Conservation (phyloP, 2,888 invertebrate genomes). For the Lymantria dispar region DNA sequence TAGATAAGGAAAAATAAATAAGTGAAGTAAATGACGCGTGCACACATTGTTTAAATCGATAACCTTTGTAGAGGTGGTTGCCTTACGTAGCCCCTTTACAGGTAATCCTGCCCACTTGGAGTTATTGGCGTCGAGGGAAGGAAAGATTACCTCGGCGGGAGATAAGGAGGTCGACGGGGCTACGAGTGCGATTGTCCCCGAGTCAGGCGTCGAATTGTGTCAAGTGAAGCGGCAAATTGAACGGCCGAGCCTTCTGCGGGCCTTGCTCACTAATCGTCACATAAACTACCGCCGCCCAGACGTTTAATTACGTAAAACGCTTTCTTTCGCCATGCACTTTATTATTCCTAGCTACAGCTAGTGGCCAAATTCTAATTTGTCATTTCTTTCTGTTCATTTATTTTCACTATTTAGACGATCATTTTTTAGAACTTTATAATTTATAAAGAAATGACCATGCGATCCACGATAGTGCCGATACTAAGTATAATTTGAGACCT, state of each 20-base stretch:
- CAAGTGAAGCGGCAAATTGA: conserved; percentile 83
- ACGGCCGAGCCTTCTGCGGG: conserved; percentile 79
- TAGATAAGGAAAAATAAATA: too few relatives aligned
- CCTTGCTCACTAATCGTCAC: conserved; percentile 78
- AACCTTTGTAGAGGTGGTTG: conserved; percentile 76
- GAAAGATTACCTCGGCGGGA: conserved; percentile 82
- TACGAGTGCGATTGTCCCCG: conserved; percentile 82
- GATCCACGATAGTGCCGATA: too few relatives aligned
- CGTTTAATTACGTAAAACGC: conserved; percentile 74
- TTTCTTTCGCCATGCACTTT: conserved; percentile 52
- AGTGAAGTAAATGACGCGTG: conserved; percentile 54
- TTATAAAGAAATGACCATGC: too few relatives aligned
- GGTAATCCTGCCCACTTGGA: conserved; percentile 82
- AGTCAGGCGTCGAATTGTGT: conserved; percentile 83
- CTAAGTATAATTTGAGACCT: too few relatives aligned
- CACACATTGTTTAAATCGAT: conserved; percentile 78
- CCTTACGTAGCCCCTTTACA: conserved; percentile 76
- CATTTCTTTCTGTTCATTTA: neutral
- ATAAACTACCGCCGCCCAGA: conserved; percentile 74
- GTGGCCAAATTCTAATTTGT: conserved; percentile 12
- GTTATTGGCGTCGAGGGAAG: conserved; percentile 82
- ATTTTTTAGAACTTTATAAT: too few relatives aligned
- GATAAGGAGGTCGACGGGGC: conserved; percentile 82
- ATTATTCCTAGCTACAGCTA: conserved; percentile 18
- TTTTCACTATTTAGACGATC: too few relatives aligned